Evolutionary conservation across 2,888 invertebrate genomes (phyloP), one percentile per base, ranked within the genome.

Genomic region (Pantelozetes paolii): DNA sequence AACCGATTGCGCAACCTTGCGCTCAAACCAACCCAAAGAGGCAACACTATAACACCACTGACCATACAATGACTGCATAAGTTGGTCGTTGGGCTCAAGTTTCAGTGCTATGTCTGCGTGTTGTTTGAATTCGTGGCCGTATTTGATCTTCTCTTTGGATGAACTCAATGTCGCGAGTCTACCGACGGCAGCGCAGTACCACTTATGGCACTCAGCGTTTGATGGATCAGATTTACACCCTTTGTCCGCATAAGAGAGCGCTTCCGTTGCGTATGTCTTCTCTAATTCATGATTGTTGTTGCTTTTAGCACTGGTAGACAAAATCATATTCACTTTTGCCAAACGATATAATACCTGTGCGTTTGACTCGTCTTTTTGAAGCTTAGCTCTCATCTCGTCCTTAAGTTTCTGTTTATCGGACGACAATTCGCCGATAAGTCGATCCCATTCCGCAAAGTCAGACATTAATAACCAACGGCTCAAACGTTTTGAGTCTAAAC

Each of bases 81-180:
- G 42, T 2, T 23, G 26, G 23, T 67, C 67, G 26, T 67, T 23
- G 2, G 67, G 67, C 1, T 67, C 23, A 1, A 67, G 9, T 26
- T 67, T 40, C 11, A 67, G 67, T 11, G 67, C 36, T n/a, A 67
- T 67, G 42, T 67, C 67, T 9, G 67, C 67, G 67, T 67, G 67
- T 42, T 67, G 42, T 67, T 67, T 67, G 67, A 67, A 67, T 23
- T 67, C n/a, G 1, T 67, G 36, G 40, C 67, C 67, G 13, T 13
- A 67, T 23, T 23, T 9, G 23, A 67, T 23, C 67, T 40, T 40
- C 20, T 67, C 42, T 23, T 67, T 67, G 3, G 42, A 3, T 1
- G 42, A 15, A 11, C 20, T 26, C 1, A 67, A 8, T 1, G n/a
- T 67, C 6, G 67, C 67, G 36, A 67, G 15, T 3, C 8, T 13